Evolutionary conservation across 2,888 invertebrate genomes (phyloP).

Genomic region (Sericinus montela): DNA sequence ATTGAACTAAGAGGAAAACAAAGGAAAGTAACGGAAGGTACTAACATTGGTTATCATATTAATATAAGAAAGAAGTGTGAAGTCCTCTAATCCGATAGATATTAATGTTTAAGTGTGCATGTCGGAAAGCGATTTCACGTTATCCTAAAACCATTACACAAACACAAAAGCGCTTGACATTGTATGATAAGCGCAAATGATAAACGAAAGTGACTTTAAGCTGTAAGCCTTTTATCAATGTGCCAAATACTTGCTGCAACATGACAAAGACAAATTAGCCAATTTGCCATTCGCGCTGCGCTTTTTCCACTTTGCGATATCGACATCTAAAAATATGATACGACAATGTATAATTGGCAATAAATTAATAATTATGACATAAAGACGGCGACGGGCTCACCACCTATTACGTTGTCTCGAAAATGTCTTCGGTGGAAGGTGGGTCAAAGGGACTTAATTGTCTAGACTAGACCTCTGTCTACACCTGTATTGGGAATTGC

Average conservation of each 20-base stretch:
- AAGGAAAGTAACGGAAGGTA: too few species aligned
- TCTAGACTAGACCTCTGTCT: too few species aligned
- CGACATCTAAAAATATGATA: too few species aligned
- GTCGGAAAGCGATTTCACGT: conserved; percentile 9
- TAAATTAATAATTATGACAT: too few species aligned
- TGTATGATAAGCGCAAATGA: conserved; percentile 17
- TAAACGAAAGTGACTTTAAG: conserved; percentile 17
- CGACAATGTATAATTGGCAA: too few species aligned
- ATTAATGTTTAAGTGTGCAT: conserved; percentile 11
- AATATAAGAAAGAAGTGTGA: not conserved
- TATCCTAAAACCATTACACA: conserved; percentile 20
- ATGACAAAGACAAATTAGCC: conserved; percentile 45
- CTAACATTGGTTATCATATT: not conserved
- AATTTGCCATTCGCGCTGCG: conserved; percentile 30
- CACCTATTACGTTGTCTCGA: too few species aligned
- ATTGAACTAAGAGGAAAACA: too few species aligned
- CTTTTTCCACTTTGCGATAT: not conserved
- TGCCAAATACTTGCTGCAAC: conserved; percentile 27
- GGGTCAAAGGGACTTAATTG: too few species aligned
- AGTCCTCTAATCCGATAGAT: conserved; percentile 1
- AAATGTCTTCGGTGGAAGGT: too few species aligned
- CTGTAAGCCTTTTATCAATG: conserved; percentile 26
- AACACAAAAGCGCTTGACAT: conserved; percentile 19
- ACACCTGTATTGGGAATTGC: too few species aligned
- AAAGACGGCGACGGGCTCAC: too few species aligned